Evolutionary conservation across 1,140 invertebrate species (phyloP).

Genomic region (Argopecten irradians): DNA sequence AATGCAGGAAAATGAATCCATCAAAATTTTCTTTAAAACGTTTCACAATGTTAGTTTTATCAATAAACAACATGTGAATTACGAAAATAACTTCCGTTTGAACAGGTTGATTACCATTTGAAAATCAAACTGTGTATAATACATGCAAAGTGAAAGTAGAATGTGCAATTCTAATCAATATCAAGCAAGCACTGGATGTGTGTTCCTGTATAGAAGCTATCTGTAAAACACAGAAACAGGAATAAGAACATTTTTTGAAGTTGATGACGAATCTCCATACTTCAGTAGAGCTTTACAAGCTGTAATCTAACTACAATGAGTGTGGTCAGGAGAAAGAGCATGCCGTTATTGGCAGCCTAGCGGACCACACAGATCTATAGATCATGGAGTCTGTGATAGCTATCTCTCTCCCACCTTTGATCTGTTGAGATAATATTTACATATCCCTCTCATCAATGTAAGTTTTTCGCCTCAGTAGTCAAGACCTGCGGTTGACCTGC

Average conservation of each 20-base stretch:
- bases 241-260: background rate
- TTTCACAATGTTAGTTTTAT: background rate
- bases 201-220: background rate
- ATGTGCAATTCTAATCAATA: background rate
- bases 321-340: background rate
- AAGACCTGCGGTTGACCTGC: slow-evolving; percentile 5
- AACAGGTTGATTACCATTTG: background rate
- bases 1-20: slow-evolving; percentile 10
- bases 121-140: background rate
- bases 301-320: background rate
- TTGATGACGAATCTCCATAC: background rate
- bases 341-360: background rate
- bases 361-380: background rate
- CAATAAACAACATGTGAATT: background rate
- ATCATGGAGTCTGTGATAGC: background rate
- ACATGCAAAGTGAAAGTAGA: slow-evolving; percentile 9
- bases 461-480: background rate
- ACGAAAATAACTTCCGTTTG: background rate
- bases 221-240: background rate
- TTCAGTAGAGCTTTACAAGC: background rate
- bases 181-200: background rate
- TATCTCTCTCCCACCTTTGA: slow-evolving; percentile 8
- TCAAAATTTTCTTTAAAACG: background rate
- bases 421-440: slow-evolving; percentile 22
- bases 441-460: slow-evolving; percentile 16